Evolutionary conservation across 2,113 vertebrate genomes (phyloP), one percentile per base, ranked within the genome.

Genomic region (Sisor rabdophorus): DNA sequence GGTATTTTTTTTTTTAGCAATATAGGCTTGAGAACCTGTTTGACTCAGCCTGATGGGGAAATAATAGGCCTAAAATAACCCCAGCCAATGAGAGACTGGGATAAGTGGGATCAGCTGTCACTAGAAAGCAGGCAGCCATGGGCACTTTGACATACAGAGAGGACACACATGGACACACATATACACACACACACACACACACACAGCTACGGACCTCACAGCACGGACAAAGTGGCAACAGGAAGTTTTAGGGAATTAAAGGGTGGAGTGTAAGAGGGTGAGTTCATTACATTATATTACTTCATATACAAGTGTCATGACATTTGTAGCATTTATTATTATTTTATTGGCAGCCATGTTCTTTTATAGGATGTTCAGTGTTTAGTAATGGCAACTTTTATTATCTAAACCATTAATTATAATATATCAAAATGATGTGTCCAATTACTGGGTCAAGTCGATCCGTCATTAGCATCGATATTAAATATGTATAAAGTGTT

Each of bases 71-170:
- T 61, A 83, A 90, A 90, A 92, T 91, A 91, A 63, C 53, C 77
- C 24, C 74, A 76, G 73, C 81, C 74, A 68, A 81, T 85, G 85
- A 84, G 85, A 47, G 55, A 79, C 80, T 76, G 56, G 63, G 87
- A 84, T 87, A 83, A 85, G 83, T 83, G 84, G 85, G 85, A n/a
- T 89, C 90, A 90, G 89, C 88, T 90, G 89, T 90, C 82, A 84
- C 72, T 53, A 52, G 83, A 71, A 82, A 80, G 84, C 77, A 81
- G 81, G 78, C 50, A 59, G 71, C 44, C 65, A 70, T 44, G 81
- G 72, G 59, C 54, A 58, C 63, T 77, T 59, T 78, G 48, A 82
- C 71, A 80, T 69, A 76, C 77, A 73, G 47, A 13, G 26, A 76
- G 67, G 73, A 79, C 73, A 76, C 73, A 60, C 40, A 67, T 47